phyloP scores from a whole-genome alignment of 2,888 invertebrate species.

The Megaustenia siamemsis region DNA sequence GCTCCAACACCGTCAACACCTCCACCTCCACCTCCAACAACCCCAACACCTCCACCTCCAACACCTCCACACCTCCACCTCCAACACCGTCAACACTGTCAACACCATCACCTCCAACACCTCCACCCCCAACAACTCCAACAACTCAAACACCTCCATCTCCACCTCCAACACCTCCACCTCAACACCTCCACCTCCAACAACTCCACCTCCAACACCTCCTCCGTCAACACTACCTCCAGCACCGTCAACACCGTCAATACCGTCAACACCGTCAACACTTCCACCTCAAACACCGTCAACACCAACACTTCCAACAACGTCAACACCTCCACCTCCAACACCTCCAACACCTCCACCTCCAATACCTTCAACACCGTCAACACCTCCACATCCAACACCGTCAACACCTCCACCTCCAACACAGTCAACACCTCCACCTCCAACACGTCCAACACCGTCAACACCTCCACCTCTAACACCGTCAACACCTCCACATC shows the following conservation, averaged over 20 bases:
- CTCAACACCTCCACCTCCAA: background rate
- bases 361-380: background rate
- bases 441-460: background rate
- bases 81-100: too few species aligned
- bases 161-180: background rate
- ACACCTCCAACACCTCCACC: background rate
- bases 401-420: background rate
- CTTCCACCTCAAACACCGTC: background rate
- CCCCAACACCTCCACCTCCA: too few species aligned
- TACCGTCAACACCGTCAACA: background rate
- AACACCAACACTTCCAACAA: background rate
- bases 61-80: too few species aligned
- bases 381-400: background rate
- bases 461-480: too few species aligned
- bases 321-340: background rate
- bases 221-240: too few species aligned
- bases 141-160: too few species aligned
- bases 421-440: background rate
- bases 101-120: too few species aligned
- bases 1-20: too few species aligned
- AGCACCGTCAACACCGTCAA: background rate
- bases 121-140: too few species aligned
- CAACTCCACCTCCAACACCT: background rate
- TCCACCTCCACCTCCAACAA: too few species aligned
- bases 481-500: too few species aligned